A percentile compares a stretch with the other conserved stretches of the same genome.
These are phyloP conservation scores for Peucedramus taeniatus DNA, from an alignment of 2,113 vertebrate genomes.

Conservation along the genomic window DNA sequence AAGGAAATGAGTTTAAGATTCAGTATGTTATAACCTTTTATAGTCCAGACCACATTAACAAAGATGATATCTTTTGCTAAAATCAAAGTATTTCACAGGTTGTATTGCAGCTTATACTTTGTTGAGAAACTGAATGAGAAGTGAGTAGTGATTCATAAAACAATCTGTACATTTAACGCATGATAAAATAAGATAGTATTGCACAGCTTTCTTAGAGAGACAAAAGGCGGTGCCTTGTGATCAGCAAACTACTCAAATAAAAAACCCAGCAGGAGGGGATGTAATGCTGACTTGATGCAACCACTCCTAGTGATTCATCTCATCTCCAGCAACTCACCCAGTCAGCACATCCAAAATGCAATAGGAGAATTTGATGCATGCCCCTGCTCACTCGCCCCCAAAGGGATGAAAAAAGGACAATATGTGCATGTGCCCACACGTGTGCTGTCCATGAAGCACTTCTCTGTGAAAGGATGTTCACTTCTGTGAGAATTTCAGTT, in stretches of 20 bases:
- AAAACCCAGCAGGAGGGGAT: background rate
- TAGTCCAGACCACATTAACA: slow-evolving; percentile 18
- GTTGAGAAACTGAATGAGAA: slow-evolving; percentile 10
- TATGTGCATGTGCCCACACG: background rate
- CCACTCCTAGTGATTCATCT: slow-evolving; percentile 43
- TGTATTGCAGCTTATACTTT: background rate
- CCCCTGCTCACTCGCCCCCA: background rate
- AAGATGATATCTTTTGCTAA: slow-evolving; percentile 19
- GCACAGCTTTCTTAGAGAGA: slow-evolving; percentile 31
- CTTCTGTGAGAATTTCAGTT: background rate
- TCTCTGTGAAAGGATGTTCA: background rate
- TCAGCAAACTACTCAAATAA: slow-evolving; percentile 7
- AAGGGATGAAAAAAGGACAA: background rate
- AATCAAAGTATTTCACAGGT: slow-evolving; percentile 35
- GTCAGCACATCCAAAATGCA: background rate
- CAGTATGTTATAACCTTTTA: slow-evolving; percentile 20
- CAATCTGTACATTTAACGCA: background rate
- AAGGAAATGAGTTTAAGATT: slow-evolving; percentile 64
- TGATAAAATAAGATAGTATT: background rate
- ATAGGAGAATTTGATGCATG: rapidly evolving
- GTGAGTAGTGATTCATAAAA: slow-evolving; percentile 4
- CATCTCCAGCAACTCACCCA: background rate
- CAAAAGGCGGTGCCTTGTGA: slow-evolving; percentile 10
- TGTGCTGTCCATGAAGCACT: background rate
- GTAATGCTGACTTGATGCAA: background rate